A percentile compares a stretch with the other conserved stretches of the same genome.
These are phyloP conservation scores for Icerya purchasi DNA, from an alignment of 2,888 invertebrate species.

Conservation along the genomic window DNA sequence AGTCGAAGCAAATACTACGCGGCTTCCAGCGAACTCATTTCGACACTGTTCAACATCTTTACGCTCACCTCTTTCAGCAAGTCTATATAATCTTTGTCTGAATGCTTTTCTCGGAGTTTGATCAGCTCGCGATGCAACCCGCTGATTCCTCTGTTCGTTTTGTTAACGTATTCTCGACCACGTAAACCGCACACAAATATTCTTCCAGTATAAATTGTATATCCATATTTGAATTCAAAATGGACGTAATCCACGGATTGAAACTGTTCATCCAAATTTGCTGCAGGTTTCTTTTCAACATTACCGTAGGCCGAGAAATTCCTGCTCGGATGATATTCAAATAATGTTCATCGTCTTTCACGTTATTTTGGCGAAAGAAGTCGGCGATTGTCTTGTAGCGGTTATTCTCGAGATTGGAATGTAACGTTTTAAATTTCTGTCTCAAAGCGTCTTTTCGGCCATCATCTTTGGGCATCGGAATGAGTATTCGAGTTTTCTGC, in stretches of 20 bases:
- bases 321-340: too few relatives aligned
- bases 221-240: slow-evolving; percentile 19
- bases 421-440: neutral
- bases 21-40: slow-evolving; percentile 26
- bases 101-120: slow-evolving; percentile 20
- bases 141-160: slow-evolving; percentile 12
- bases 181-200: slow-evolving; percentile 25
- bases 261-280: too few relatives aligned
- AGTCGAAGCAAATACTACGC: slow-evolving; percentile 27
- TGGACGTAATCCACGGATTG: too few relatives aligned
- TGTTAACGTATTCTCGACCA: slow-evolving; percentile 23
- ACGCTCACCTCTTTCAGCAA: slow-evolving; percentile 17
- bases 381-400: slow-evolving; percentile 1
- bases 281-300: slow-evolving; percentile 6
- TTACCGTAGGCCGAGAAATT: too few relatives aligned
- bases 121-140: slow-evolving; percentile 12
- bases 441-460: neutral
- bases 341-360: too few relatives aligned
- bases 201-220: slow-evolving; percentile 22
- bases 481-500: slow-evolving; percentile 21
- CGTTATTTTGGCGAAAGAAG: too few relatives aligned
- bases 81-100: slow-evolving; percentile 22
- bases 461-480: slow-evolving; percentile 21
- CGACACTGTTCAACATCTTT: slow-evolving; percentile 22
- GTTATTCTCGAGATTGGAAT: too few relatives aligned